phyloP scores from a whole-genome alignment of 2,888 invertebrate species.

The Agonopterix subpropinquella region DNA sequence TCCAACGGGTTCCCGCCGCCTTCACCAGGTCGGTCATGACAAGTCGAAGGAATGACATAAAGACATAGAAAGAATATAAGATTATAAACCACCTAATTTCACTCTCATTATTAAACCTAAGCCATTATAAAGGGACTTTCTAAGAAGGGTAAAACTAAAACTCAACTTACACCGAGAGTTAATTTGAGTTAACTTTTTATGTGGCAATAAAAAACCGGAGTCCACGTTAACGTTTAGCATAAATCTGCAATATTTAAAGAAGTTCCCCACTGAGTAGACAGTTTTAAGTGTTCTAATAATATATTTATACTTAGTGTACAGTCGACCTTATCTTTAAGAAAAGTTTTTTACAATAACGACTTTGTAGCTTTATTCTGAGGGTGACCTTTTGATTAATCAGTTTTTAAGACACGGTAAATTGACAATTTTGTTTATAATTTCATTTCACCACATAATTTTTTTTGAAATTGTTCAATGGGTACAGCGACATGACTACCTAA shows the following conservation, averaged over 20 bases:
- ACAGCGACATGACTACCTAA: too few relatives aligned
- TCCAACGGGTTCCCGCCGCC: too few relatives aligned
- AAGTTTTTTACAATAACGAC: conserved; percentile 7
- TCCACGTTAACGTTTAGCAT: conserved; percentile 49
- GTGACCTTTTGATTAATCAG: too few relatives aligned
- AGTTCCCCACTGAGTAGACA: conserved; percentile 40
- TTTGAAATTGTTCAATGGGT: too few relatives aligned
- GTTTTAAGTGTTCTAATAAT: conserved; percentile 36
- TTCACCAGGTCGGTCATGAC: too few relatives aligned
- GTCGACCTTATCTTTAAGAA: conserved; percentile 18
- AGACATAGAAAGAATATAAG: background rate
- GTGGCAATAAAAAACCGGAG: conserved; percentile 32
- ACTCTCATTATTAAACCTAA: conserved; percentile 12
- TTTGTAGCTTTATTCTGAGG: background rate
- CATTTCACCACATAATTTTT: too few relatives aligned
- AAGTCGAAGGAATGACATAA: background rate
- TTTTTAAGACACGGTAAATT: too few relatives aligned
- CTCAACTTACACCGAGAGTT: conserved; percentile 48
- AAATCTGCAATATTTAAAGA: conserved; percentile 62
- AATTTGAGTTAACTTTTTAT: conserved; percentile 60
- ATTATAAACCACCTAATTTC: background rate
- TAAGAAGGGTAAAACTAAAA: conserved; percentile 23
- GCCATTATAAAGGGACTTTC: conserved; percentile 21
- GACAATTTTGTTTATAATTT: too few relatives aligned
- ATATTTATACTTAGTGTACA: conserved; percentile 34